These are phyloP conservation scores for Nothoprocta perdicaria DNA, from an alignment of 2,113 vertebrate species.

Conservation along the genomic window DNA sequence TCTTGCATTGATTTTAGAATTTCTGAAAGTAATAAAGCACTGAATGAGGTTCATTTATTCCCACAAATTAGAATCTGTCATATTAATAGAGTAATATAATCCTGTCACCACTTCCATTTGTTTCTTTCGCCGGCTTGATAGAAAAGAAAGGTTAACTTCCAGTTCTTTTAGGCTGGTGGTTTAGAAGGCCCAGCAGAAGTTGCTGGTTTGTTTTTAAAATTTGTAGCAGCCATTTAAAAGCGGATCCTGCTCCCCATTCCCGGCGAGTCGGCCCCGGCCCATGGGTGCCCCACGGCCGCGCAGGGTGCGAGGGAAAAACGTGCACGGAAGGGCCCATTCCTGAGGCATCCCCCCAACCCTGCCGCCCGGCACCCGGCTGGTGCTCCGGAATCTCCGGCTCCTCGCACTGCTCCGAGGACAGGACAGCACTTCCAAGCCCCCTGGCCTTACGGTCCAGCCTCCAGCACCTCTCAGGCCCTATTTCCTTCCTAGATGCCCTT, in stretches of 20 bases:
- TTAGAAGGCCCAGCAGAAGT: conserved; percentile 9
- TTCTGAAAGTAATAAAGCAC: conserved; percentile 67
- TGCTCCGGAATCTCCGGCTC: accelerated
- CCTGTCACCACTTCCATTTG: conserved; percentile 31
- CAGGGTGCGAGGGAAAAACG: not conserved
- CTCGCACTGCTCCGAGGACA: not conserved
- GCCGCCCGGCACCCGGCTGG: not conserved
- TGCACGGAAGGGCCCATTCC: not conserved
- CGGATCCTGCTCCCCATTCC: not conserved
- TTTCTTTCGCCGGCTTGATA: conserved; percentile 28
- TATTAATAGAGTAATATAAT: conserved; percentile 65
- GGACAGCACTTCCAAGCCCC: not conserved
- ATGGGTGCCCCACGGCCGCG: too few species aligned
- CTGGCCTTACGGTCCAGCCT: not conserved
- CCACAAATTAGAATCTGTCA: conserved; percentile 66
- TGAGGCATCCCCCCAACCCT: not conserved
- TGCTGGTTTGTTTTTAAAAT: not conserved
- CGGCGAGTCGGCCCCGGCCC: too few species aligned
- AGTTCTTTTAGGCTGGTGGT: not conserved
- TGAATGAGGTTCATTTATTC: conserved; percentile 64
- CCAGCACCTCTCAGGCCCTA: not conserved
- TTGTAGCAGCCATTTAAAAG: not conserved
- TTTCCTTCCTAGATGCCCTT: not conserved
- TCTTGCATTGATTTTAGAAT: conserved; percentile 71
- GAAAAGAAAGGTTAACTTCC: conserved; percentile 9